These are phyloP conservation scores for Chaunax sp. DNA, from an alignment of 2,797 vertebrate species.

Conservation along the genomic window DNA sequence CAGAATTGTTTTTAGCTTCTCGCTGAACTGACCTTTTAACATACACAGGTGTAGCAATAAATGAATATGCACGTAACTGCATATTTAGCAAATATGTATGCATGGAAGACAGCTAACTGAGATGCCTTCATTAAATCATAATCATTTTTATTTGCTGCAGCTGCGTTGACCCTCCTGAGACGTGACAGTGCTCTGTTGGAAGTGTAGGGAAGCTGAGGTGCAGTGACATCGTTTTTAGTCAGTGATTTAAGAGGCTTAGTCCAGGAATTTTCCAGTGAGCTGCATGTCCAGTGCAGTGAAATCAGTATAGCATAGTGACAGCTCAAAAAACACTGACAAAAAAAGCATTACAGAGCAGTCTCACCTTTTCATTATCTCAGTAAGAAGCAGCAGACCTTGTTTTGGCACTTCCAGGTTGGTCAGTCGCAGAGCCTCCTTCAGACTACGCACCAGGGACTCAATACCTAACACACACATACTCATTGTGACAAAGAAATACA, in stretches of 20 bases:
- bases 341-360: constrained; percentile 7
- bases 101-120: neutral
- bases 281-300: neutral
- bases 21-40: neutral
- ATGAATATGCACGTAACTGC: neutral
- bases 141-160: constrained; percentile 19
- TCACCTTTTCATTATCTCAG: constrained; percentile 91
- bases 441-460: constrained; percentile 91
- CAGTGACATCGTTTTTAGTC: neutral
- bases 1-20: neutral
- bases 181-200: neutral
- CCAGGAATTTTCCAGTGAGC: neutral
- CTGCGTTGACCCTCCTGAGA: constrained; percentile 1
- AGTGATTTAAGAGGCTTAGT: neutral
- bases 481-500: constrained; percentile 20
- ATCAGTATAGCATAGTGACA: neutral
- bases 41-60: neutral
- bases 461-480: constrained; percentile 83
- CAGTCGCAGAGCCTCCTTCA: constrained; percentile 84
- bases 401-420: constrained; percentile 89
- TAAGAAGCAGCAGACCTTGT: constrained; percentile 91
- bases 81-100: neutral
- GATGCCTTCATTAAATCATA: constrained; percentile 1
- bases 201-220: constrained; percentile 5
- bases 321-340: neutral